phyloP scores from a whole-genome alignment of 2,797 vertebrate genomes.

The Urophycis tenuis region DNA sequence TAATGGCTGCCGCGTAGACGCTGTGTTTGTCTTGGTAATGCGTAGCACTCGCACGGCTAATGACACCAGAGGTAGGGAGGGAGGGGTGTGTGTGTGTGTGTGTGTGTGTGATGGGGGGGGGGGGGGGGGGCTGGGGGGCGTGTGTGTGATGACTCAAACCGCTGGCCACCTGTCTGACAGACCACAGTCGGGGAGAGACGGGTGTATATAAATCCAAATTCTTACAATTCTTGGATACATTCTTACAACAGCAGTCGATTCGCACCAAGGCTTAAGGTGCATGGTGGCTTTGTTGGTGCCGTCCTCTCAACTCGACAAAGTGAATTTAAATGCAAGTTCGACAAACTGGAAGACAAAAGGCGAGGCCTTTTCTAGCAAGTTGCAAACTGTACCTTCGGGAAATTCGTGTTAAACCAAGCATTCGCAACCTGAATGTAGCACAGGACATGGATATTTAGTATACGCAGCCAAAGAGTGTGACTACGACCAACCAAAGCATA shows the following conservation, averaged over 20 bases:
- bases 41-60: constrained; percentile 50
- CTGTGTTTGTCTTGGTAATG: constrained; percentile 70
- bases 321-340: too few species aligned
- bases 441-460: background rate
- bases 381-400: too few species aligned
- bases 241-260: background rate
- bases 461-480: background rate
- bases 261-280: background rate
- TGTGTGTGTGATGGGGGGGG: too few species aligned
- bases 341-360: too few species aligned
- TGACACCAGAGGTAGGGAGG: constrained; percentile 17
- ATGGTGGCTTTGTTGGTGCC: too few species aligned
- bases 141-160: constrained; percentile 26
- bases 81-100: constrained; percentile 22
- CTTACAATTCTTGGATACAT: background rate
- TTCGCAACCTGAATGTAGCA: background rate
- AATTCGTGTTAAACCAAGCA: too few species aligned
- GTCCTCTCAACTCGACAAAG: too few species aligned
- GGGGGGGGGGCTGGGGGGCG: constrained; percentile 3
- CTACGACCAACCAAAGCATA: too few species aligned
- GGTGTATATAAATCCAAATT: too few species aligned
- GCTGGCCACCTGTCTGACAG: constrained; percentile 48
- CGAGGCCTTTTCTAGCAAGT: too few species aligned
- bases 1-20: constrained; percentile 68
- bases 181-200: background rate